Base-by-base conservation (phyloP, 2,888 invertebrate genomes). In the Aleiodes leptofemur region DNA sequence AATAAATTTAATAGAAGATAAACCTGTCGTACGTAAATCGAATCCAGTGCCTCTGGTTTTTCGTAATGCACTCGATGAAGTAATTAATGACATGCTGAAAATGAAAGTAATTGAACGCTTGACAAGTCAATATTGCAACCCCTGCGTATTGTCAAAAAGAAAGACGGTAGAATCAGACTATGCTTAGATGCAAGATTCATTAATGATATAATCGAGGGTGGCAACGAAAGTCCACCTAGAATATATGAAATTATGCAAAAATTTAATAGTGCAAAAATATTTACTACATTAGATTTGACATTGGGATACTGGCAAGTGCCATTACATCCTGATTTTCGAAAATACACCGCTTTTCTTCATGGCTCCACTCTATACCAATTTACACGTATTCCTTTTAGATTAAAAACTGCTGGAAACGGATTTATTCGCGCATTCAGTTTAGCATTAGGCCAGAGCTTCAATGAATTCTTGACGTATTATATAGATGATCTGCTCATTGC, bases 111-210 rank as follows among this genome's bases (percentile, higher is more conserved):
- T 74, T 0, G 76, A 76, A 61, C 16, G 50, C n/a, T 81, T 80
- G 11, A 78, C 81, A 8, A 83, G 83, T 11, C 77, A 79, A 5
- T 85, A 80, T 78, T 78, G 82, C 8, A 85, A 84, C 69, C 86
- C 86, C 0, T 86, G 34, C 82, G 84, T 1, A 82, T 82, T 11
- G 82, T 83, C n/a, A 48, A 79, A 48, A 86, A 86, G 72, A 84
- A 85, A 83, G 85, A 34, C 59, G 83, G 83, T 0, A 66, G 78
- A 3, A 74, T 86, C 1, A 75, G 87, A 6, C 77, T 87, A 14
- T 85, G 86, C 75, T 73, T 86, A 16, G 86, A 87, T 75, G 86
- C 86, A 0, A 55, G 87, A 13, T 79, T 61, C 8, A 61, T 86
- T 3, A 87, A 87, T 78, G 77, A 78, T 8, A 57, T 77, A 29